Evolutionary conservation across 2,888 invertebrate genomes (phyloP), one percentile per base, ranked within the genome.

Genomic region (Heteromurus nitidus): DNA sequence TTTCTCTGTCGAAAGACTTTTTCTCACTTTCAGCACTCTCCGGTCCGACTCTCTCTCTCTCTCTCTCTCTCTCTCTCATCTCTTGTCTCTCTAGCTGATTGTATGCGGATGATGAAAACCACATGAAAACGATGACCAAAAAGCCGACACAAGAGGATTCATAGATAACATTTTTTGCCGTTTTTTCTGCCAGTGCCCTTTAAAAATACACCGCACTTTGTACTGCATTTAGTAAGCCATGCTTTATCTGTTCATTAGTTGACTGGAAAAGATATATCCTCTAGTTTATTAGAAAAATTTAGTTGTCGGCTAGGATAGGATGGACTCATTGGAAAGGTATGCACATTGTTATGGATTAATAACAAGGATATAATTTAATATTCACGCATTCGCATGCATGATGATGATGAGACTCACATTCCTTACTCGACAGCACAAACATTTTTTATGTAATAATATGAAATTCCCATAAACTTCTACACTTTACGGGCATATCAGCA

Each of bases 41-140:
- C 30, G 26, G 44, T 18, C 18, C 26, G 44, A 67, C 28, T 7
- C 16, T 68, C 16, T n/a, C n/a, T n/a, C n/a, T n/a, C n/a, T n/a
- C n/a, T n/a, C 47, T 20, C 44, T 65, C 68, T 68, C 75, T 76
- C 68, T 67, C 67, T 68, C 58, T 75, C 55, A 50, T 22, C 28
- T 22, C 22, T 16, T n/a, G n/a, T 9, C 30, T 13, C 36, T 18
- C 18, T 26, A 26, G 47, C 28, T 7, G n/a, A 50, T n/a, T 13
- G 13, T 36, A 36, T 53, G 75, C 16, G 2, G 2, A 42, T 64
- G 16, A 44, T 44, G 65, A 42, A 65, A 65, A 9, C 65, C 65
- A 44, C 65, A 44, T 1, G 3, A 65, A 44, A 44, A 42, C n/a
- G n/a, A 44, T 24, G 26, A 55, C 13, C 16, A 67, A 9, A 28